phyloP scores from a whole-genome alignment of 2,797 vertebrate species.

The Tauraco hartlaubi region DNA sequence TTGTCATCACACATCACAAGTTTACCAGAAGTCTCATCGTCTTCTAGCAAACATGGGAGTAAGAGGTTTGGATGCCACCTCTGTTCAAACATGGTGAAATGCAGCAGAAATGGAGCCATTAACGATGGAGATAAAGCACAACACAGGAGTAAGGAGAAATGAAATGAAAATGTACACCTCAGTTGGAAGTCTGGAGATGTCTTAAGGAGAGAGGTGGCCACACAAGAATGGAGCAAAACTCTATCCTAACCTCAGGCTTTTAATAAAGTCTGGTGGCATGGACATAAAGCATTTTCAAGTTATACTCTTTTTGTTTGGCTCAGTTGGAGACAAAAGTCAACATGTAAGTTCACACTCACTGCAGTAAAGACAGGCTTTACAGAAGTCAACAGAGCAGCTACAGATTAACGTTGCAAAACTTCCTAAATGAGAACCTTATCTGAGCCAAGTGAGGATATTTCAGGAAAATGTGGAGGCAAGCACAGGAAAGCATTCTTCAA shows the following conservation, averaged over 20 bases:
- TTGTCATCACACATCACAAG: not conserved
- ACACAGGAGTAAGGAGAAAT: not conserved
- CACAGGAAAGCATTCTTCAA: not conserved
- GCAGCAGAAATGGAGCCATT: not conserved
- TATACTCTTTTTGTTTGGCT: not conserved
- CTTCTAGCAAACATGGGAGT: not conserved
- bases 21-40: not conserved
- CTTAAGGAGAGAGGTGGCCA: not conserved
- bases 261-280: not conserved
- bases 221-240: not conserved
- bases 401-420: not conserved
- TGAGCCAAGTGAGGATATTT: not conserved
- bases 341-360: fast-evolving
- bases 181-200: not conserved
- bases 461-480: not conserved
- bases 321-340: not conserved
- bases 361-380: fast-evolving
- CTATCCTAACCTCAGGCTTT: not conserved
- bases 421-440: not conserved
- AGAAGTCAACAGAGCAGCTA: not conserved
- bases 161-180: not conserved
- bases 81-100: not conserved
- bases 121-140: not conserved
- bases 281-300: not conserved
- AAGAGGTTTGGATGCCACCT: not conserved